These are phyloP conservation scores for Drosophila auraria DNA, from an alignment of 1,140 invertebrate species.

Conservation along the genomic window DNA sequence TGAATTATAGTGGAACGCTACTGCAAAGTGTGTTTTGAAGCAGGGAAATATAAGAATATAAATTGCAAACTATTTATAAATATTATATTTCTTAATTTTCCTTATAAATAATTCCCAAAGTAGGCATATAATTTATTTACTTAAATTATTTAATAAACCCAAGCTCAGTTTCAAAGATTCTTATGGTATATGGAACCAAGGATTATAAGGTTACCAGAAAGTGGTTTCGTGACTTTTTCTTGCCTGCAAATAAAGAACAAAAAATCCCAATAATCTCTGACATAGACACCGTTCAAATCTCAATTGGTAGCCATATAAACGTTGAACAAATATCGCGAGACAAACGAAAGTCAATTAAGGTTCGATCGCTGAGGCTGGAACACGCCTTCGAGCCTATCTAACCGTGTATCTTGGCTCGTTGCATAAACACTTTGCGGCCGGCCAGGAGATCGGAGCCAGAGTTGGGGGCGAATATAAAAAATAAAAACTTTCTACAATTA, in stretches of 20 bases:
- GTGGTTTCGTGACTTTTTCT: background rate
- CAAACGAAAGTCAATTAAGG: slow-evolving; percentile 68
- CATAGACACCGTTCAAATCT: slow-evolving; percentile 5
- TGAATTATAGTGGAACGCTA: slow-evolving; percentile 2
- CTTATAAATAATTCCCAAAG: background rate
- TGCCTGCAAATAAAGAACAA: background rate
- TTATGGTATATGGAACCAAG: too few species aligned
- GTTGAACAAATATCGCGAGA: slow-evolving; percentile 25
- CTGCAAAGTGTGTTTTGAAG: background rate
- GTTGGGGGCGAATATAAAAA: slow-evolving; percentile 42
- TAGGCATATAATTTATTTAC: too few species aligned
- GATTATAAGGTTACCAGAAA: too few species aligned
- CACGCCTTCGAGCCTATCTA: slow-evolving; percentile 57
- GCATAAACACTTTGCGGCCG: slow-evolving; percentile 58
- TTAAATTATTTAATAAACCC: too few species aligned
- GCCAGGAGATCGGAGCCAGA: slow-evolving; percentile 22
- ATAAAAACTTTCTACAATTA: slow-evolving; percentile 81
- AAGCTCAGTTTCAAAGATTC: too few species aligned
- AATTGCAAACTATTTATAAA: background rate
- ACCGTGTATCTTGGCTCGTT: slow-evolving; percentile 39
- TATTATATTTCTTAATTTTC: background rate
- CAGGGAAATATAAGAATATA: background rate
- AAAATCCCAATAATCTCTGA: background rate
- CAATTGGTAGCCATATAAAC: slow-evolving; percentile 23
- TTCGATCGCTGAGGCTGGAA: slow-evolving; percentile 52